phyloP scores from a whole-genome alignment of 2,888 invertebrate genomes.

The Drosophila fulvimacula region DNA sequence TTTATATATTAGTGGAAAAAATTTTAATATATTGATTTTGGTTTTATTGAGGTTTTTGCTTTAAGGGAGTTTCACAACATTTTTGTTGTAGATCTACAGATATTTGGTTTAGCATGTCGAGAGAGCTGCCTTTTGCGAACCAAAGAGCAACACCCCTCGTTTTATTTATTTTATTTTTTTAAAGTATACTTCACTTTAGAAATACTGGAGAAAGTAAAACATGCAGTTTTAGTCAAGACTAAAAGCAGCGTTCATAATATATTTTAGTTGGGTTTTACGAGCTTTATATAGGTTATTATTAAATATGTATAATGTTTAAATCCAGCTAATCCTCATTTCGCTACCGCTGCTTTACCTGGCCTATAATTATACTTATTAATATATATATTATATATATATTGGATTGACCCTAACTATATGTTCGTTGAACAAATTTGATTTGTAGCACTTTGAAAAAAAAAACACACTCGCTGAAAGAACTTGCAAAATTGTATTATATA shows the following conservation, averaged over 20 bases:
- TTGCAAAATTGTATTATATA: constrained; percentile 51
- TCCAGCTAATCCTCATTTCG: constrained; percentile 84
- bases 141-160: constrained; percentile 40
- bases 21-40: constrained; percentile 30
- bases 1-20: constrained; percentile 23
- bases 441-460: constrained; percentile 14
- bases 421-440: constrained; percentile 5
- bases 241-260: constrained; percentile 58
- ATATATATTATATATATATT: constrained; percentile 10
- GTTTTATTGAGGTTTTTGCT: constrained; percentile 31
- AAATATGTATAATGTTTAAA: constrained; percentile 52
- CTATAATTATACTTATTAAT: constrained; percentile 6
- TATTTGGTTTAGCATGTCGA: constrained; percentile 33
- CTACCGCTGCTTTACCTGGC: constrained; percentile 78
- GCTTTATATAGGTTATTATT: constrained; percentile 36
- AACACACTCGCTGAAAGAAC: constrained; percentile 54
- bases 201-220: constrained; percentile 56
- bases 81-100: constrained; percentile 36
- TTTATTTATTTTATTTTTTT: constrained; percentile 7
- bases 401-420: constrained; percentile 42
- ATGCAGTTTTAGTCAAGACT: constrained; percentile 62
- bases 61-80: constrained; percentile 23
- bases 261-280: constrained; percentile 31
- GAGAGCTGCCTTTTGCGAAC: constrained; percentile 41
- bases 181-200: constrained; percentile 46